Evolutionary conservation across 1,140 invertebrate genomes (phyloP).

Genomic region (Pentalonia nigronervosa): DNA sequence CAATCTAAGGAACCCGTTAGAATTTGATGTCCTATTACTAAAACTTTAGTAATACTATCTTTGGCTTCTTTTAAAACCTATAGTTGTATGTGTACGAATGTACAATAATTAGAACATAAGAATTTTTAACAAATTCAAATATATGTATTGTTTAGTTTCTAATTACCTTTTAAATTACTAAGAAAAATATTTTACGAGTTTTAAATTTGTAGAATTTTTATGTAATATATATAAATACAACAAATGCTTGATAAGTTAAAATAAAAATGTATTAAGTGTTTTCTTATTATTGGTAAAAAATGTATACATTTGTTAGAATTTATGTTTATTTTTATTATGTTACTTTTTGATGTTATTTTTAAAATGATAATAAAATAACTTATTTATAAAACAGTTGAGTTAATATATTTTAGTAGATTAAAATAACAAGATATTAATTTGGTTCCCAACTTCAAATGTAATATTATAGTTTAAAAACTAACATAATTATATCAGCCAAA

Average conservation of each 20-base stretch:
- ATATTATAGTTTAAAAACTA: not conserved
- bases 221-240: too few relatives aligned
- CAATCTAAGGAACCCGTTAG: constrained; percentile 90
- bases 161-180: not conserved
- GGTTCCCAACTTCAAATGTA: not conserved
- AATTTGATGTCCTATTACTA: constrained; percentile 89
- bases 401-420: not conserved
- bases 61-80: constrained; percentile 87
- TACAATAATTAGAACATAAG: not conserved
- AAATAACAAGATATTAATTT: too few relatives aligned
- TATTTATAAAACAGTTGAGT: too few relatives aligned
- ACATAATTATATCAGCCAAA: not conserved
- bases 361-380: not conserved
- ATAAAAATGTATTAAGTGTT: too few relatives aligned
- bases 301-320: not conserved
- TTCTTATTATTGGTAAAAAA: too few relatives aligned
- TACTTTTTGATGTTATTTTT: not conserved
- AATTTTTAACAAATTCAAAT: not conserved
- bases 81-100: constrained; percentile 51
- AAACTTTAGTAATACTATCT: constrained; percentile 88
- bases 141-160: not conserved
- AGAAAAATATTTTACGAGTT: not conserved
- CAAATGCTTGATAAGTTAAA: too few relatives aligned
- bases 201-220: too few relatives aligned
- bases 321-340: not conserved